Conservation (phyloP, 2,888 invertebrate species). For the Dioctria linearis region DNA sequence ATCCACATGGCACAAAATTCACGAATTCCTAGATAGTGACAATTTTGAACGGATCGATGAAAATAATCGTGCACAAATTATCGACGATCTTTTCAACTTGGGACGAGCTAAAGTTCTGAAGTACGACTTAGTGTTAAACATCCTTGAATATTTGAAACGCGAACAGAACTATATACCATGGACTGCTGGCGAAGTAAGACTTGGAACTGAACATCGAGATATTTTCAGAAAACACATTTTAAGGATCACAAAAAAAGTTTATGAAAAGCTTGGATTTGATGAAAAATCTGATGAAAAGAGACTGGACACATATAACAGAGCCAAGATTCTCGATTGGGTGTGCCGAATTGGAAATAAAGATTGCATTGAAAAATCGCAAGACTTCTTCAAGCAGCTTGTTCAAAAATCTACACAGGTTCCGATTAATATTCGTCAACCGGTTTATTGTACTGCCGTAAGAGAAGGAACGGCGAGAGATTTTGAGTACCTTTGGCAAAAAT, state of each 20-base stretch:
- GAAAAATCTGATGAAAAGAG: constrained; percentile 71
- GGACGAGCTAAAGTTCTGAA: constrained; percentile 78
- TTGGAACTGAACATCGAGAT: constrained; percentile 63
- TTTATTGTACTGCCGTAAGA: constrained; percentile 84
- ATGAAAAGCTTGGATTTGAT: constrained; percentile 72
- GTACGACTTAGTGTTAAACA: constrained; percentile 77
- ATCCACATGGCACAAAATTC: constrained; percentile 77
- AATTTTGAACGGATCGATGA: constrained; percentile 73
- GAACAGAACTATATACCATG: no score
- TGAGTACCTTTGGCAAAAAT: constrained; percentile 77
- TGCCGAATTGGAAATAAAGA: constrained; percentile 76
- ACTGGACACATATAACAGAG: constrained; percentile 75
- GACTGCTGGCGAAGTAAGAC: no score
- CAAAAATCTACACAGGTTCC: constrained; percentile 68
- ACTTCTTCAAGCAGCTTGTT: constrained; percentile 67
- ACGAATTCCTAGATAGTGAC: constrained; percentile 70
- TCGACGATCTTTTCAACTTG: constrained; percentile 85
- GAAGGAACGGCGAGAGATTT: constrained; percentile 77
- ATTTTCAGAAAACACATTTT: constrained; percentile 70
- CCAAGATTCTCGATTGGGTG: constrained; percentile 75
- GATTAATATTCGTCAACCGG: constrained; percentile 78
- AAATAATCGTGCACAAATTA: constrained; percentile 82
- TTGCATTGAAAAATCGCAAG: constrained; percentile 73
- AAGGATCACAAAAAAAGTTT: constrained; percentile 71
- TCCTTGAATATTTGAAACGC: constrained; percentile 79